Base-by-base conservation (phyloP, 2,113 vertebrate species). In the Ptyas mucosa region DNA sequence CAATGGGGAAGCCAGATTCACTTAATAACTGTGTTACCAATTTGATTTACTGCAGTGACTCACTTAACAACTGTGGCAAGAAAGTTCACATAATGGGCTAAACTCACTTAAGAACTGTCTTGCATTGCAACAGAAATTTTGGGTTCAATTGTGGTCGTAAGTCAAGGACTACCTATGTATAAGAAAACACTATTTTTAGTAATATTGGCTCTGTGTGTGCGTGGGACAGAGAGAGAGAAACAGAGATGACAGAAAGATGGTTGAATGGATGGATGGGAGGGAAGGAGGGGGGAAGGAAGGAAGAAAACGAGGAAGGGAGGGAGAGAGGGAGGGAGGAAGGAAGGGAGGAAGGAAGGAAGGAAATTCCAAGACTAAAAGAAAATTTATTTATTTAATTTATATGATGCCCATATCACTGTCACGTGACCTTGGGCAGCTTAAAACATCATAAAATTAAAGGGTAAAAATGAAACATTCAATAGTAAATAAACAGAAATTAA, bases 261-360 rank as follows among this genome's bases (percentile, higher is more conserved):
- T 8, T 23, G 21, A 57, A 57, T 23, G 7, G 2, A 57, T 57
- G 2, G 55, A 3, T 3, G 43, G 5, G 46, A 46, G 4, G 5
- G 46, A 46, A 5, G 5, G 46, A 46, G 4, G 5, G 8, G 2
- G 12, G 2, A 53, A 0, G 51, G 1, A 52, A 1, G 9, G 9
- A 10, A 1, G 51, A 8, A 52, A 3, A n/a, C n/a, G 11, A 9
- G 11, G 14, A 0, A 9, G 11, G 3, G 12, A 4, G 3, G 3
- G 53, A 12, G 14, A 15, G 53, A 12, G 2, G 58, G 3, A 53
- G 14, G 53, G 53, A 53, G 11, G 11, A 51, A 54, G 53, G 14
- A 54, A 5, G 53, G 15, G 5, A 55, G 54, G 21, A 9, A 61
- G 58, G 58, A 9, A 58, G 57, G 57, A 24, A 58, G 57, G 23